Evolutionary conservation across 2,888 invertebrate species (phyloP), one percentile per base, ranked within the genome.

Genomic region (Rhingia rostrata): DNA sequence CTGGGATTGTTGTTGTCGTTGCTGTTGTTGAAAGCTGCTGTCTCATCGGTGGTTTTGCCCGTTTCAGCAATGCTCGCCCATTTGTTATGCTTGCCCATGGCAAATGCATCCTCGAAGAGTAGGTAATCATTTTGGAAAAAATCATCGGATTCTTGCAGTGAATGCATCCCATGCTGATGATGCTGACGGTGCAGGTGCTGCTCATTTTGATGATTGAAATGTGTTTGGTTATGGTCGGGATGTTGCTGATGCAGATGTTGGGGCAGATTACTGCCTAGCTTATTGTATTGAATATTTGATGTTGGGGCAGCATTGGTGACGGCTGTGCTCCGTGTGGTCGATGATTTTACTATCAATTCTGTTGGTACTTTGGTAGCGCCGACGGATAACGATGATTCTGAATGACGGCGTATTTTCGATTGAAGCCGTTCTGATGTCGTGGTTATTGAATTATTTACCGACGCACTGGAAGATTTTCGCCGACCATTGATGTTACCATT

Each of bases 391-490:
- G 91, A 90, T 75, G 91, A 90, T 64, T 91, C 91, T 10, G 91
- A 91, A 86, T 90, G 90, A 33, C 90, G 89, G 6, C 90, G 89
- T 14, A 87, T 86, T 87, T 90, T 90, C 22, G 75, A 81, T 60
- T 84, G 82, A 58, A 72, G 84, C 53, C 70, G 75, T 45, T 78
- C 54, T 49, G 69, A 53, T 33, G 70, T 67, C 49, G 80, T 49
- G 64, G 58, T 63, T 66, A 63, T 74, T 69, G 69, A 32, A 74
- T 84, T 86, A 74, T 87, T 85, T 61, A 77, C 39, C 10, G 79
- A 80, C 32, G 87, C 86, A 67, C 88, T 88, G 10, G 90, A 87
- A n/a, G 91, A 90, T 86, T 91, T 91, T 70, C 92, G 88, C 3
- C 91, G 90, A 51, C 89, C 88, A 64, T 89, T 88, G 37, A 88